A percentile compares a stretch with the other conserved stretches of the same genome.
Evolutionary conservation across 2,888 invertebrate genomes (phyloP).

Genomic region (Ectemnius lituratus): DNA sequence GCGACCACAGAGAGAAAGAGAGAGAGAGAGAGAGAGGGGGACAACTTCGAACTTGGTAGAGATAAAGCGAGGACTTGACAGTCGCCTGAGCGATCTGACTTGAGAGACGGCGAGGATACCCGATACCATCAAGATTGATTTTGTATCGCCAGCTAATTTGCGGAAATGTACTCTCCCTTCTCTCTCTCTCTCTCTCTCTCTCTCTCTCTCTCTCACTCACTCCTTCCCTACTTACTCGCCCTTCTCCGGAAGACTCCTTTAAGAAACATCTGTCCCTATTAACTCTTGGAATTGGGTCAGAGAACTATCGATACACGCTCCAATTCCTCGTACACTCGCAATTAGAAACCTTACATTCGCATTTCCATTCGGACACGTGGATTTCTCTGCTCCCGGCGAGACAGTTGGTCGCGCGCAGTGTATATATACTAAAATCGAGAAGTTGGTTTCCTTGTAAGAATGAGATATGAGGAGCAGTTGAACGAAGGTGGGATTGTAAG

Average conservation of each 20-base stretch:
- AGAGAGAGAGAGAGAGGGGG: background rate
- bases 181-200: background rate
- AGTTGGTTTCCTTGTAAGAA: too few relatives aligned
- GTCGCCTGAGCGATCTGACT: constrained; percentile 24
- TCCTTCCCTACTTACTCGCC: background rate
- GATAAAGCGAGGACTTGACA: constrained; percentile 43
- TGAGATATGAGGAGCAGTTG: too few relatives aligned
- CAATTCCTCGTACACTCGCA: too few relatives aligned
- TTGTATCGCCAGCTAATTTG: constrained; percentile 33
- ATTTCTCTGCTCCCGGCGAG: too few relatives aligned
- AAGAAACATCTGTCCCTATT: background rate
- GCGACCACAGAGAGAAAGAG: background rate
- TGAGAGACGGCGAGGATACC: constrained; percentile 16
- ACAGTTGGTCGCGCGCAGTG: too few relatives aligned
- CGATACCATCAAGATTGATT: constrained; percentile 47
- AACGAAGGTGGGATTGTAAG: too few relatives aligned
- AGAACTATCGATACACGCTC: background rate
- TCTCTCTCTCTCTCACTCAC: too few relatives aligned
- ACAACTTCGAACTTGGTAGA: constrained; percentile 19
- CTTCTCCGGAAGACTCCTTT: background rate
- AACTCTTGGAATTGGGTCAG: background rate
- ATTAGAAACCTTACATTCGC: too few relatives aligned
- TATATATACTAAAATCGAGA: too few relatives aligned
- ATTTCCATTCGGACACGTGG: too few relatives aligned
- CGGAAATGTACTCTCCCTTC: constrained; percentile 6